Conservation (phyloP, 2,888 invertebrate genomes). For the Hyposoter didymator region DNA sequence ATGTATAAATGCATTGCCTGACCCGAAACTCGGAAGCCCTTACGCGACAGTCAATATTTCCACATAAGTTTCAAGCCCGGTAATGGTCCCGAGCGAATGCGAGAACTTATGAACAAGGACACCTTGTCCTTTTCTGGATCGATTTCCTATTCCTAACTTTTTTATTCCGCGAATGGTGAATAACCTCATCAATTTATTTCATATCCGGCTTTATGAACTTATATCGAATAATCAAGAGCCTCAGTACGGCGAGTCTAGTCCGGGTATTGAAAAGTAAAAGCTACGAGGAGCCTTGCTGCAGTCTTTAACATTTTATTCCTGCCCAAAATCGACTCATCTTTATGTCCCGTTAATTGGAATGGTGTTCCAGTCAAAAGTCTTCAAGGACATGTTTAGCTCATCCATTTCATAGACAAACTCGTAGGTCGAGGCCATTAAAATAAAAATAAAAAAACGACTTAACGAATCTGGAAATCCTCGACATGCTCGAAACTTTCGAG, state of each 20-base stretch:
- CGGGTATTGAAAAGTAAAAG: too few relatives aligned
- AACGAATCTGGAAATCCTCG: background rate
- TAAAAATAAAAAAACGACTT: too few relatives aligned
- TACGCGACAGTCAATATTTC: conserved; percentile 70
- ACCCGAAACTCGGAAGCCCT: conserved; percentile 20
- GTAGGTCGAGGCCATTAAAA: too few relatives aligned
- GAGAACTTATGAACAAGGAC: background rate
- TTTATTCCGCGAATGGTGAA: background rate
- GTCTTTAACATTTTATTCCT: too few relatives aligned
- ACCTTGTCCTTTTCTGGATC: background rate
- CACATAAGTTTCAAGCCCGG: conserved; percentile 73
- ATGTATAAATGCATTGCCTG: conserved; percentile 33
- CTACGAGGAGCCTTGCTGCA: too few relatives aligned
- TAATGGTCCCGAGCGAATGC: conserved; percentile 50
- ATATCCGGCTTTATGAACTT: background rate
- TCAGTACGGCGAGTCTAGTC: too few relatives aligned
- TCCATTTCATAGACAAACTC: background rate
- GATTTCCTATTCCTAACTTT: background rate
- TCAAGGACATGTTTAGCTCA: background rate
- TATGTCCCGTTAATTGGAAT: too few relatives aligned
- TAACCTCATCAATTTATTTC: background rate
- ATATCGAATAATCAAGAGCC: background rate
- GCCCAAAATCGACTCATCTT: too few relatives aligned
- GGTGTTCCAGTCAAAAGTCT: background rate
- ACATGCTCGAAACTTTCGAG: background rate